Evolutionary conservation across 2,888 invertebrate genomes (phyloP).

Genomic region (Cremastobaeus sp.): DNA sequence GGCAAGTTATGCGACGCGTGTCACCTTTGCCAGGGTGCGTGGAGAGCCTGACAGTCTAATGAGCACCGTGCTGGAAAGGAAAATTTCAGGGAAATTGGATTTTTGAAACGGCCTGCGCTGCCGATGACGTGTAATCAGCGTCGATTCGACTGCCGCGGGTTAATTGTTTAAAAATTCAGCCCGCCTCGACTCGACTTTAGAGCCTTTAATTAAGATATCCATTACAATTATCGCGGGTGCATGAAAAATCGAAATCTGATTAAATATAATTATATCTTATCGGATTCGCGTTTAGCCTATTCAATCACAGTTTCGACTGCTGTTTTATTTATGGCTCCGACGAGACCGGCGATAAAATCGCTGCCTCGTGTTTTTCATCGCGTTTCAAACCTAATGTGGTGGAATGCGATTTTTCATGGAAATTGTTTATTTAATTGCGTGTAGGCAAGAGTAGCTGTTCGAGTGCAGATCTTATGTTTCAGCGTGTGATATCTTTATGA

Average conservation of each 20-base stretch:
- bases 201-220: conserved; percentile 35
- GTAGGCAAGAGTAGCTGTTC: too few relatives aligned
- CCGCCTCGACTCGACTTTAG: conserved; percentile 10
- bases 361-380: conserved; percentile 18
- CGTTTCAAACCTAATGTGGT: too few relatives aligned
- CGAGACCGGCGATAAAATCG: conserved; percentile 10
- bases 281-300: conserved; percentile 5
- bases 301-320: conserved; percentile 19
- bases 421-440: too few relatives aligned
- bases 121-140: neutral
- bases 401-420: too few relatives aligned
- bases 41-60: too few relatives aligned
- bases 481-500: conserved; percentile 30
- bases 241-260: conserved; percentile 39
- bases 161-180: conserved; percentile 14
- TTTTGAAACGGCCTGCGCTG: too few relatives aligned
- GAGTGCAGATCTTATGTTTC: conserved; percentile 37
- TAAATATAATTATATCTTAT: conserved; percentile 41
- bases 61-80: too few relatives aligned
- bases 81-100: too few relatives aligned
- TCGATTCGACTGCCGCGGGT: neutral
- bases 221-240: conserved; percentile 8
- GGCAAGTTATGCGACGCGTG: conserved; percentile 36
- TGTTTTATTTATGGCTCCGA: conserved; percentile 16
- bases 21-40: conserved; percentile 17